A percentile compares a stretch with the other conserved stretches of the same genome.
Conservation (phyloP, 2,888 invertebrate species). For the Heliconius cydno region DNA sequence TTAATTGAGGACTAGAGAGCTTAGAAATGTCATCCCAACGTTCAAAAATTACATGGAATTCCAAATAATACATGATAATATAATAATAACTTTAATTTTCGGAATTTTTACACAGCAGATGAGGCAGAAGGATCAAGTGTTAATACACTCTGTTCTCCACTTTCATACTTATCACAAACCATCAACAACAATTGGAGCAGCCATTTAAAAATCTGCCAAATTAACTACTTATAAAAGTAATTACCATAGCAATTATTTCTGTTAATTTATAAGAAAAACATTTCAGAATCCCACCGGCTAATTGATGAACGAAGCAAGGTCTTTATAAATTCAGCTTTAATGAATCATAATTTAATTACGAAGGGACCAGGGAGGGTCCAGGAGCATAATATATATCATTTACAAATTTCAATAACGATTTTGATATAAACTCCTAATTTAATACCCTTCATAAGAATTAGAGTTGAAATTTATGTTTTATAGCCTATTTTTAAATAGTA, state of each 20-base stretch:
- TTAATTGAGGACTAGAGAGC: too few relatives aligned
- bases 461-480: not conserved
- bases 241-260: not conserved
- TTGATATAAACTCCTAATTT: not conserved
- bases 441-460: not conserved
- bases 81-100: too few relatives aligned
- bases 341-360: conserved; percentile 18
- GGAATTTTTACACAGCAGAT: too few relatives aligned
- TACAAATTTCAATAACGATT: conserved; percentile 14
- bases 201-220: not conserved
- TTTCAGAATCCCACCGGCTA: not conserved
- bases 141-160: too few relatives aligned
- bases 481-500: not conserved
- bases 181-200: not conserved
- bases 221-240: not conserved
- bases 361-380: not conserved
- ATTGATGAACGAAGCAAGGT: not conserved
- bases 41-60: too few relatives aligned
- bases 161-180: not conserved
- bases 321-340: conserved; percentile 14
- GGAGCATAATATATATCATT: conserved; percentile 5
- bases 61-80: too few relatives aligned
- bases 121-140: too few relatives aligned
- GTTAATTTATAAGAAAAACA: not conserved
- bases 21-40: too few relatives aligned